Percentiles rank a stretch among this genome's conserved stretches.
phyloP scores from a whole-genome alignment of 2,113 vertebrate species.

The Hemicordylus capensis region DNA sequence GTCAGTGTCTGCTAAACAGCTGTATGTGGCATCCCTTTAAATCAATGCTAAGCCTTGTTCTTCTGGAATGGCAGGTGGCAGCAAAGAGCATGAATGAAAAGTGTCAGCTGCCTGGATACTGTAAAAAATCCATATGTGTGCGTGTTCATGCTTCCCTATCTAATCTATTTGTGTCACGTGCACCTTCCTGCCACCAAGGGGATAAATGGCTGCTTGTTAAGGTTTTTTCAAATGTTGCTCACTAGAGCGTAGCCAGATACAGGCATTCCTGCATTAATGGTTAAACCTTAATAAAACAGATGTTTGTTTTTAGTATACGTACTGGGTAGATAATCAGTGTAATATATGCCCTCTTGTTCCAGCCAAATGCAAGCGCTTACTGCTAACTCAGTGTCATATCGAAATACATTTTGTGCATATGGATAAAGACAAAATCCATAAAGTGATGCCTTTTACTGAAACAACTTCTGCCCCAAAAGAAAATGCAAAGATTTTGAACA shows the following conservation, averaged over 20 bases:
- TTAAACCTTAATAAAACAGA: background rate
- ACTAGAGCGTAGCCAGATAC: background rate
- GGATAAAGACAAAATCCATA: background rate
- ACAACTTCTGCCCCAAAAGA: no score
- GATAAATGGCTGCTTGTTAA: background rate
- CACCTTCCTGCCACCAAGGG: background rate
- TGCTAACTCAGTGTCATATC: background rate
- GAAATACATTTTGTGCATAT: background rate
- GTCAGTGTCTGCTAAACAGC: slow-evolving; percentile 35
- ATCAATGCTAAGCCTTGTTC: slow-evolving; percentile 25
- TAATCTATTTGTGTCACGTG: fast-evolving
- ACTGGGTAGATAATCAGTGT: background rate
- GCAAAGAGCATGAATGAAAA: slow-evolving; percentile 2
- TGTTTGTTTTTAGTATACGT: background rate
- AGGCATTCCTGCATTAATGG: background rate
- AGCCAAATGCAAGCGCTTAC: background rate
- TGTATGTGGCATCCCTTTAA: slow-evolving; percentile 10
- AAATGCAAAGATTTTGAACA: background rate
- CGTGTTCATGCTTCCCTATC: background rate
- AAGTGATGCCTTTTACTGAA: background rate
- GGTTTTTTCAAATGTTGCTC: background rate
- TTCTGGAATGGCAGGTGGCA: slow-evolving; percentile 12
- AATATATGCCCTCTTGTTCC: background rate
- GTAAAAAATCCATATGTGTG: background rate
- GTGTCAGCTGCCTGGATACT: fast-evolving